Evolutionary conservation across 2,113 vertebrate genomes (phyloP).

Genomic region (Xerus inauris): DNA sequence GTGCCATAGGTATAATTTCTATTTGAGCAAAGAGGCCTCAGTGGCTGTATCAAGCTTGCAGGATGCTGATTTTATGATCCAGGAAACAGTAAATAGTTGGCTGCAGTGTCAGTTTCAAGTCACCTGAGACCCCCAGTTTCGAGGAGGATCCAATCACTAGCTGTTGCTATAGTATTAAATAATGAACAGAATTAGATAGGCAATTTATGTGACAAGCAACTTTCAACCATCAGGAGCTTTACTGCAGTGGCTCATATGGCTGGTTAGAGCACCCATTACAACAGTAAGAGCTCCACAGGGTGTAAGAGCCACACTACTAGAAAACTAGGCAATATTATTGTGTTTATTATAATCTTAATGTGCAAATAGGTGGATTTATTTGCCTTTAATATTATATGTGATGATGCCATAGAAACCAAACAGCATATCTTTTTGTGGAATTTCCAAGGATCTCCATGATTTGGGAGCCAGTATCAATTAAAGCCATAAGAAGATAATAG

Average conservation of each 20-base stretch:
- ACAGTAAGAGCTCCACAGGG: not conserved
- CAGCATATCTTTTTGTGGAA: not conserved
- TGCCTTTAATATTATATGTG: not conserved
- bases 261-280: not conserved
- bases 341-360: not conserved
- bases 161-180: not conserved
- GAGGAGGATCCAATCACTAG: too few species aligned
- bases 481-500: not conserved
- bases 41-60: not conserved
- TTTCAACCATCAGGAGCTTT: not conserved
- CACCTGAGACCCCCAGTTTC: not conserved
- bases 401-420: not conserved
- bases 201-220: not conserved
- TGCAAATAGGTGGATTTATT: not conserved
- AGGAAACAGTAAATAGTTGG: not conserved
- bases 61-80: not conserved
- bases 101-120: not conserved
- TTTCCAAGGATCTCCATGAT: not conserved
- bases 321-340: not conserved
- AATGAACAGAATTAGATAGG: not conserved
- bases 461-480: not conserved
- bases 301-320: accelerated
- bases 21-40: not conserved
- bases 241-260: not conserved
- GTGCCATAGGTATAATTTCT: not conserved